phyloP scores from a whole-genome alignment of 2,113 vertebrate species.

The Gulo gulo region DNA sequence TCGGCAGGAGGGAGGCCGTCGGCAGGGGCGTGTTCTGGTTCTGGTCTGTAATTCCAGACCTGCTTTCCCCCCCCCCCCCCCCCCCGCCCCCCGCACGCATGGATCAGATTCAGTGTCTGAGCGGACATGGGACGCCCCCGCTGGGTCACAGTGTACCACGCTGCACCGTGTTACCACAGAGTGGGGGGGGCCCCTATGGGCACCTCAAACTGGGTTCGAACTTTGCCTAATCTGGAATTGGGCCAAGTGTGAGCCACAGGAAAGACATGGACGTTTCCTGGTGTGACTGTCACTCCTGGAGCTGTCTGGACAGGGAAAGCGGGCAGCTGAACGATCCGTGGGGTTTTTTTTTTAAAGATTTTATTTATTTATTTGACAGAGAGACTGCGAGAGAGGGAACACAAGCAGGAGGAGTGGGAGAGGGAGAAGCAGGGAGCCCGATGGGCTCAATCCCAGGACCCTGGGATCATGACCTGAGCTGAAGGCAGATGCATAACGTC shows the following conservation, averaged over 20 bases:
- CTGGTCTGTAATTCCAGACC: constrained; percentile 52
- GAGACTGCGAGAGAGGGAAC: too few species aligned
- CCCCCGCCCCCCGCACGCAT: rapidly evolving
- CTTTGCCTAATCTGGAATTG: not conserved
- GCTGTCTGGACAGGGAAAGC: not conserved
- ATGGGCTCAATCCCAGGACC: too few species aligned
- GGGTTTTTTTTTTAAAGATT: not conserved
- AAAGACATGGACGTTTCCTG: not conserved
- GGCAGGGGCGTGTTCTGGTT: not conserved
- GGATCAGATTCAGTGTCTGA: not conserved
- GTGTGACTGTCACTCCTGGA: not conserved
- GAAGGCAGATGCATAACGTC: too few species aligned
- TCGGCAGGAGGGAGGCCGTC: not conserved
- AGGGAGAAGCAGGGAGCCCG: too few species aligned
- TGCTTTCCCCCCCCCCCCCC: too few species aligned
- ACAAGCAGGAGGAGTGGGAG: too few species aligned
- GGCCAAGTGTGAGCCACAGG: not conserved
- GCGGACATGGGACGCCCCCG: rapidly evolving
- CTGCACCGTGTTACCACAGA: not conserved
- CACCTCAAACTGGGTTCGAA: not conserved
- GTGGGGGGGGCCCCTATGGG: not conserved
- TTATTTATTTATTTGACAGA: too few species aligned
- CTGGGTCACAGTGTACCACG: rapidly evolving
- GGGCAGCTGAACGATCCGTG: not conserved
- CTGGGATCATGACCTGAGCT: too few species aligned